Evolutionary conservation across 2,888 invertebrate species (phyloP).

Genomic region (Achlya flavicornis): DNA sequence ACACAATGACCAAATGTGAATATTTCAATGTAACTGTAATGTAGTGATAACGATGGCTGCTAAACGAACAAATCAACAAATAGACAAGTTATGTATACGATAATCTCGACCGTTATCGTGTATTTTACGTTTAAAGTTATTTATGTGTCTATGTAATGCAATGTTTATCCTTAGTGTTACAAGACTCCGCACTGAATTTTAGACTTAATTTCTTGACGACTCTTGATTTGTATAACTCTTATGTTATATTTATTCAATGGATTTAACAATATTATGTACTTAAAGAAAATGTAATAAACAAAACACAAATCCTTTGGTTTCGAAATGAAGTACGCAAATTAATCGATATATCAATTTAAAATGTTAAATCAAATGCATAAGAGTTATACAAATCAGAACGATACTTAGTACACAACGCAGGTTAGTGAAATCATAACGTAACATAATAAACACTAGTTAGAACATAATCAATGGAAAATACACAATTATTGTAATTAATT

Average conservation of each 20-base stretch:
- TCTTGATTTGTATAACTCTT: not conserved
- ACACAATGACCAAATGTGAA: constrained; percentile 3
- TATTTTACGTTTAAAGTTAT: not conserved
- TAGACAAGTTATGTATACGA: too few relatives aligned
- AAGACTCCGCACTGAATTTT: constrained; percentile 3
- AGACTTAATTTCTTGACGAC: constrained; percentile 5
- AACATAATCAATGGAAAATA: not conserved
- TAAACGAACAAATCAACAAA: not conserved
- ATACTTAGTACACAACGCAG: not conserved
- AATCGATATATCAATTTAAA: not conserved
- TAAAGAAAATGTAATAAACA: not conserved
- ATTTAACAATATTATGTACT: not conserved
- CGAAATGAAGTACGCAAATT: not conserved
- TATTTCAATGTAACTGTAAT: not conserved
- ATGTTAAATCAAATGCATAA: not conserved
- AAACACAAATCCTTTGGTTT: not conserved
- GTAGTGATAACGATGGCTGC: not conserved
- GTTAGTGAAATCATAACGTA: not conserved
- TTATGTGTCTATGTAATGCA: not conserved
- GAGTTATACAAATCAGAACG: not conserved
- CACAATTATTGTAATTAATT: not conserved
- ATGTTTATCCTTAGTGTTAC: constrained; percentile 12
- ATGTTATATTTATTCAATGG: not conserved
- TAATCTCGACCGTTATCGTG: too few relatives aligned
- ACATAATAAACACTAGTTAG: not conserved